A percentile compares a stretch with the other conserved stretches of the same genome.
Evolutionary conservation across 2,888 invertebrate species (phyloP).

Genomic region (Oithona nana): DNA sequence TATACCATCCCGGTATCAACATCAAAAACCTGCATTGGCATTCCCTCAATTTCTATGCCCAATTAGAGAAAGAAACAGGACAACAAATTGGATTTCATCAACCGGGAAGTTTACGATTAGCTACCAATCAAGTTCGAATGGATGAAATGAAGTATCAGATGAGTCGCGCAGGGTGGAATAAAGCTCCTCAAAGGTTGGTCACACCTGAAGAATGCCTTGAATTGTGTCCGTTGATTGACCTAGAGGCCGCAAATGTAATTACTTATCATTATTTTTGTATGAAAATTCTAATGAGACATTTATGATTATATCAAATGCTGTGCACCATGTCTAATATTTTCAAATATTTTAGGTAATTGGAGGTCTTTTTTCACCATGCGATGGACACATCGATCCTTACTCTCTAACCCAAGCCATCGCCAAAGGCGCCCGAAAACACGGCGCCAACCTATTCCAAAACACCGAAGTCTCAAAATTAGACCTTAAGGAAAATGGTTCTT

Average conservation of each 20-base stretch:
- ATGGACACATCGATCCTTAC: conserved; percentile 31
- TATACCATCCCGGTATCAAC: conserved; percentile 29
- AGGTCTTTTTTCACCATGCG: conserved; percentile 29
- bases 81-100: conserved; percentile 28
- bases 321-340: neutral
- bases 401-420: conserved; percentile 30
- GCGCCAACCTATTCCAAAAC: conserved; percentile 25
- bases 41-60: conserved; percentile 28
- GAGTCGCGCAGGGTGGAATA: conserved; percentile 1
- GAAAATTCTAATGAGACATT: too few species aligned
- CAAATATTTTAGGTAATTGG: conserved; percentile 25
- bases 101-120: conserved; percentile 29
- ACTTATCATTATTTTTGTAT: neutral
- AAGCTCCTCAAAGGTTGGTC: conserved; percentile 1
- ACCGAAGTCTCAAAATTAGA: conserved; percentile 24
- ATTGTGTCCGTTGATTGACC: neutral
- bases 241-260: conserved; percentile 1
- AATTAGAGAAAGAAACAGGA: conserved; percentile 29
- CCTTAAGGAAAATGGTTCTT: conserved; percentile 24
- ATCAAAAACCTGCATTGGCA: conserved; percentile 29
- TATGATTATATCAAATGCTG: neutral
- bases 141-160: conserved; percentile 26
- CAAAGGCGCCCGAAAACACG: conserved; percentile 27
- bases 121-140: conserved; percentile 26
- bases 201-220: neutral